Base-by-base conservation (phyloP, 1,140 invertebrate species). In the Zophobas morio region DNA sequence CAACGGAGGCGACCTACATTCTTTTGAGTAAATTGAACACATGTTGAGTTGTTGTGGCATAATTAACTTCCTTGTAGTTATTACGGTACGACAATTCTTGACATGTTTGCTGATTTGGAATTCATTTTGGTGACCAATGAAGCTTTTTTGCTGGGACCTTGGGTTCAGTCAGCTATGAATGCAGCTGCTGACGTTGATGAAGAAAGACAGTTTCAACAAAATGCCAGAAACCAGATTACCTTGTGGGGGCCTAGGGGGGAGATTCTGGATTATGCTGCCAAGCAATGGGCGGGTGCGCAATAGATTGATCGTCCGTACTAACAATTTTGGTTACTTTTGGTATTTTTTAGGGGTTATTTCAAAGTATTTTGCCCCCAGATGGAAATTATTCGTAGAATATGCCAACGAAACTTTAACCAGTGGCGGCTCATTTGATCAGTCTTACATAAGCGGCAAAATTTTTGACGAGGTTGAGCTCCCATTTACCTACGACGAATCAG, bases 141-240 rank as follows among this genome's bases (percentile, higher is more conserved):
- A 34, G 88, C 92, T 74, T 98, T 96, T 83, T 86, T 94, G 1
- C 82, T 96, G 0, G 91, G 91, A 0, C 84, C 74, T 1, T 98
- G 96, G 96, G 76, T 97, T n/a, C 79, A 88, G 42, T 88, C 87
- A 82, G 94, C 95, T 0, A 91, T 91, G 83, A 82, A 75, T 42
- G 82, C 90, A 49, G 91, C 88, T 0, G 84, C 78, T 0, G 87
- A 84, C 40, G 49, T 83, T 0, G 66, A 85, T 86, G 90, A 93
- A 79, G 84, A 82, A 72, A 80, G 86, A 36, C 86, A 92, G 6
- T 95, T 92, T 81, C 93, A 96, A 83, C 93, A 93, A 80, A 98
- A 98, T 87, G 96, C 96, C 0, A 89, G 94, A 40, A 97, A 97
- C 88, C 96, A 98, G 85, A 94, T 99, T 32, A 97, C 96, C 1